Conservation (phyloP, 1,140 invertebrate genomes). For the Camponotus vicinus region DNA sequence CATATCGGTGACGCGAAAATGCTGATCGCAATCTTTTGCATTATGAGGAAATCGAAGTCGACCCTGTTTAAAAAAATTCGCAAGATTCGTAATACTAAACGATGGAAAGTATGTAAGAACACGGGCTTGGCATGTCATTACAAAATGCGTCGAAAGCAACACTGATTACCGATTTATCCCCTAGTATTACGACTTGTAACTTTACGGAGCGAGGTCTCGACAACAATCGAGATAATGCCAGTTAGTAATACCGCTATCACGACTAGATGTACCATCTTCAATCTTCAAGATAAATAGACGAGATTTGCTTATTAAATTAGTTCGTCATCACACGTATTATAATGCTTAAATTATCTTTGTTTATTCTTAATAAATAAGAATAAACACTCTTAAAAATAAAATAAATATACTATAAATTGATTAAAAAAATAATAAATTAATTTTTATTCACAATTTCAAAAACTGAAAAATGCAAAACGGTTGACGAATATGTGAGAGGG, state of each 20-base stretch:
- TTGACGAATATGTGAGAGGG: neutral
- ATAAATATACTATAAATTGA: neutral
- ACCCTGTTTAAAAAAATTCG: neutral
- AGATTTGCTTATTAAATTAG: constrained; percentile 27
- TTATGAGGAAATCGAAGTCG: constrained; percentile 13
- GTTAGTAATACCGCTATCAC: constrained; percentile 21
- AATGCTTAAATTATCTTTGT: constrained; percentile 11
- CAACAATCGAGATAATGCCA: constrained; percentile 40
- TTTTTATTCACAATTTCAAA: neutral
- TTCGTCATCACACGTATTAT: neutral
- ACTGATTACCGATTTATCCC: neutral
- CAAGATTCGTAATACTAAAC: neutral
- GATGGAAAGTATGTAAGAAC: constrained; percentile 5
- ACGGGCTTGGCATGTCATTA: neutral
- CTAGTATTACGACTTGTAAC: neutral
- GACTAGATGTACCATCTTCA: constrained; percentile 11
- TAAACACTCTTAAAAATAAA: neutral
- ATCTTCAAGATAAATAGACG: constrained; percentile 31
- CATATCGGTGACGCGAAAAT: constrained; percentile 27
- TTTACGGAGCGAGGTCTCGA: constrained; percentile 12
- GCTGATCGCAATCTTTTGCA: constrained; percentile 12
- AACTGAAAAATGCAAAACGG: neutral
- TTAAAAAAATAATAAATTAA: neutral
- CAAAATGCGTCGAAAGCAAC: constrained; percentile 21
- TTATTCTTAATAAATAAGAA: neutral